Evolutionary conservation across 2,888 invertebrate species (phyloP), one percentile per base, ranked within the genome.

Genomic region (Doris montereyensis): DNA sequence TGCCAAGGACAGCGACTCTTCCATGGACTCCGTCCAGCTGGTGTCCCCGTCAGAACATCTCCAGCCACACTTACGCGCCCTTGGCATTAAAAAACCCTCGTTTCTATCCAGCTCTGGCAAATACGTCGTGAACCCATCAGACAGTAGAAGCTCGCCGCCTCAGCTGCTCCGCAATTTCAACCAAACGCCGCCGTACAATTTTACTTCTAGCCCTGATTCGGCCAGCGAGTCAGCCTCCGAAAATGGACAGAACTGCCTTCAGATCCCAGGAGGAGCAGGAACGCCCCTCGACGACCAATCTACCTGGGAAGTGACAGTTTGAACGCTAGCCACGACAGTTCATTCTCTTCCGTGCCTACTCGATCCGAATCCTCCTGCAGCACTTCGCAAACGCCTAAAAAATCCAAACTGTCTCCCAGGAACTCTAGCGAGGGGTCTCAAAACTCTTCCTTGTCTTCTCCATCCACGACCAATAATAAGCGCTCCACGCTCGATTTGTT

Each of bases 401-500:
- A n/a, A n/a, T n/a, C n/a, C n/a, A n/a, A n/a, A n/a, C n/a, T n/a
- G n/a, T n/a, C n/a, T n/a, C n/a, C n/a, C n/a, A n/a, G n/a, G n/a
- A n/a, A n/a, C n/a, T n/a, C 32, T 35, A 80, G 78, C 58, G 75
- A 60, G 57, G 80, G 78, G 1, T 75, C 77, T 26, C 71, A 74
- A 17, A 81, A 62, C 41, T 79, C 77, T 30, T 24, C 35, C 62
- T 60, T 73, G 32, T 35, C 77, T 30, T 24, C 35, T 57, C 41
- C 76, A 30, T 35, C 70, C 8, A 30, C n/a, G n/a, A 34, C 41
- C 34, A 62, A 30, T 8, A 26, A 26, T 8, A 62, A 32, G 8
- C 70, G 60, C 2, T 72, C 76, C 2, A 70, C 34, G n/a, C 41
- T 77, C 24, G 76, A 80, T 52, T 41, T 77, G 4, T 77, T 77